A percentile compares a stretch with the other conserved stretches of the same genome.
Conservation (phyloP, 2,888 invertebrate genomes). For the Drosophila rellima region DNA sequence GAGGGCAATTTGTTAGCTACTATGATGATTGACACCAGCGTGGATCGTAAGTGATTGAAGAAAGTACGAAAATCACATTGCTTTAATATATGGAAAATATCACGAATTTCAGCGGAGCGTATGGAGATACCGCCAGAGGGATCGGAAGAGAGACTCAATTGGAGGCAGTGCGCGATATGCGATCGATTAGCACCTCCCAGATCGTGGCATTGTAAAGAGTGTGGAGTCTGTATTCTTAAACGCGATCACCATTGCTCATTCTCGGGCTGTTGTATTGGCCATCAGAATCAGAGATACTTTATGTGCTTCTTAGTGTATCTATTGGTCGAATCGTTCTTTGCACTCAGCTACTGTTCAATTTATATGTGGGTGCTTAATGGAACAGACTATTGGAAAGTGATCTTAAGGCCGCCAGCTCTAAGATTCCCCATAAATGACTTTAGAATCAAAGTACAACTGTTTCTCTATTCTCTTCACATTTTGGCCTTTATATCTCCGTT, state of each 20-base stretch:
- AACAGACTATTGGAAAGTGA: slow-evolving; percentile 85
- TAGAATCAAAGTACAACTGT: slow-evolving; percentile 88
- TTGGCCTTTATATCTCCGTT: slow-evolving; percentile 89
- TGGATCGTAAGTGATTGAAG: slow-evolving; percentile 11
- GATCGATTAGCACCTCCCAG: slow-evolving; percentile 91
- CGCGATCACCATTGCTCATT: slow-evolving; percentile 96
- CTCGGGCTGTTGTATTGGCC: slow-evolving; percentile 94
- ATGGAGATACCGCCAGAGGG: slow-evolving; percentile 18
- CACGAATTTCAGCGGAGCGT: neutral
- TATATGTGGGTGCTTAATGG: slow-evolving; percentile 87
- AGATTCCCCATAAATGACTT: neutral
- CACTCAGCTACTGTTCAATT: slow-evolving; percentile 89
- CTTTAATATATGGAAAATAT: neutral
- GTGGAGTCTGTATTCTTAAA: slow-evolving; percentile 92
- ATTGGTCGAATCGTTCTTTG: slow-evolving; percentile 90
- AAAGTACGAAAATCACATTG: neutral
- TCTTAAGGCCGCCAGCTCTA: slow-evolving; percentile 88
- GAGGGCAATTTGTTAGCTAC: slow-evolving; percentile 7
- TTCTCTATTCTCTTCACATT: slow-evolving; percentile 90
- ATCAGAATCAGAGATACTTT: slow-evolving; percentile 94
- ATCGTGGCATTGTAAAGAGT: slow-evolving; percentile 96
- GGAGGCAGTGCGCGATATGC: slow-evolving; percentile 93
- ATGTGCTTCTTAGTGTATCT: slow-evolving; percentile 91
- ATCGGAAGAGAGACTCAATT: slow-evolving; percentile 80
- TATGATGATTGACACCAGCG: slow-evolving; percentile 10